Evolutionary conservation across 2,888 invertebrate species (phyloP).

Genomic region (Alsophila aescularia): DNA sequence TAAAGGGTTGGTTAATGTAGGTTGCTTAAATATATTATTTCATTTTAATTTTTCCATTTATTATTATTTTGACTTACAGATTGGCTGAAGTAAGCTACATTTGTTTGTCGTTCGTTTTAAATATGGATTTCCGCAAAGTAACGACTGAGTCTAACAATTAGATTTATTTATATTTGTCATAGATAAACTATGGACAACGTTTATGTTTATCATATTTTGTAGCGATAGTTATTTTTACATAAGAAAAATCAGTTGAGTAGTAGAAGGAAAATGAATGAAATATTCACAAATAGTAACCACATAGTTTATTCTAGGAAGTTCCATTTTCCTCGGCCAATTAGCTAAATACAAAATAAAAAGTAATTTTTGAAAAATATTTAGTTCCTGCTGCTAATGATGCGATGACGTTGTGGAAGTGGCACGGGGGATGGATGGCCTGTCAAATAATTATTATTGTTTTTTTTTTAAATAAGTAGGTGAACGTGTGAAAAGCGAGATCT

Average conservation of each 20-base stretch:
- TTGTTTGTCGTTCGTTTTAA: too few relatives aligned
- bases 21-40: too few relatives aligned
- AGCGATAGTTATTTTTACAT: too few relatives aligned
- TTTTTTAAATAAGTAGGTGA: constrained; percentile 22
- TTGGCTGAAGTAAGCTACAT: too few relatives aligned
- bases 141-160: too few relatives aligned
- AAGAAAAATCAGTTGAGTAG: neutral
- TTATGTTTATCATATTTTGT: too few relatives aligned
- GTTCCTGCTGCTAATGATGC: constrained; percentile 42
- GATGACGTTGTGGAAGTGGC: constrained; percentile 42
- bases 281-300: neutral
- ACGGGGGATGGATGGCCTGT: constrained; percentile 48
- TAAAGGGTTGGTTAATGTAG: too few relatives aligned
- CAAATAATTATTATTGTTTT: constrained; percentile 19
- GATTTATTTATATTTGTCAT: too few relatives aligned
- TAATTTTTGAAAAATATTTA: constrained; percentile 18
- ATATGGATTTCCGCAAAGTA: too few relatives aligned
- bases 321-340: constrained; percentile 20
- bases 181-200: too few relatives aligned
- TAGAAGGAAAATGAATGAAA: constrained; percentile 11
- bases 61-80: too few relatives aligned
- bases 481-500: constrained; percentile 13
- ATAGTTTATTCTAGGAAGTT: constrained; percentile 16
- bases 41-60: too few relatives aligned
- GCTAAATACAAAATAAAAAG: constrained; percentile 18